Conservation (phyloP, 2,888 invertebrate species). For the Parthenolecanium corni region DNA sequence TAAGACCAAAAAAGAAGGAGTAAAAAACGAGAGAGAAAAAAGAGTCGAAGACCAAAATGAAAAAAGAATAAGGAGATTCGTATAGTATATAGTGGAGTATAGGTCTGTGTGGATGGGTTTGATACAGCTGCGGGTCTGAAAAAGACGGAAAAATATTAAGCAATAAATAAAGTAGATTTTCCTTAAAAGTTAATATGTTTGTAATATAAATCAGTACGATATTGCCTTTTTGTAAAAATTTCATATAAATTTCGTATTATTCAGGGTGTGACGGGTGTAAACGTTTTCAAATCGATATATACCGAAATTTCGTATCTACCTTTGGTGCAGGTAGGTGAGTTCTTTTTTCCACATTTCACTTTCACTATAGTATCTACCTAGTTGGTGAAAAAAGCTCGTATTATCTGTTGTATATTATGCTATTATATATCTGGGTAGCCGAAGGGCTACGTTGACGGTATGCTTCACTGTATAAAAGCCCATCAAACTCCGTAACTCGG, state of each 20-base stretch:
- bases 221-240: constrained; percentile 27
- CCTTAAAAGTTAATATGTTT: constrained; percentile 27
- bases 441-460: too few relatives aligned
- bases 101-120: constrained; percentile 5
- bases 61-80: too few relatives aligned
- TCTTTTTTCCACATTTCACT: neutral
- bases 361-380: too few relatives aligned
- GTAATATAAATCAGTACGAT: constrained; percentile 26
- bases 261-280: constrained; percentile 15
- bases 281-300: constrained; percentile 19
- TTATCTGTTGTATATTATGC: too few relatives aligned
- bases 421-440: too few relatives aligned
- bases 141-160: constrained; percentile 24
- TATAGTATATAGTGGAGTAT: too few relatives aligned
- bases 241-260: constrained; percentile 26
- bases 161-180: constrained; percentile 27
- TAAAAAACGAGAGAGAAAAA: neutral
- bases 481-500: too few relatives aligned
- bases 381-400: too few relatives aligned
- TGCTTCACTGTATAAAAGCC: too few relatives aligned
- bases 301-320: neutral
- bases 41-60: too few relatives aligned
- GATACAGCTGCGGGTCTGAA: constrained; percentile 13
- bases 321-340: neutral
- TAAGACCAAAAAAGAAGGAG: neutral